Conservation (phyloP, 2,113 vertebrate genomes). For the Datnioides undecimradiatus region DNA sequence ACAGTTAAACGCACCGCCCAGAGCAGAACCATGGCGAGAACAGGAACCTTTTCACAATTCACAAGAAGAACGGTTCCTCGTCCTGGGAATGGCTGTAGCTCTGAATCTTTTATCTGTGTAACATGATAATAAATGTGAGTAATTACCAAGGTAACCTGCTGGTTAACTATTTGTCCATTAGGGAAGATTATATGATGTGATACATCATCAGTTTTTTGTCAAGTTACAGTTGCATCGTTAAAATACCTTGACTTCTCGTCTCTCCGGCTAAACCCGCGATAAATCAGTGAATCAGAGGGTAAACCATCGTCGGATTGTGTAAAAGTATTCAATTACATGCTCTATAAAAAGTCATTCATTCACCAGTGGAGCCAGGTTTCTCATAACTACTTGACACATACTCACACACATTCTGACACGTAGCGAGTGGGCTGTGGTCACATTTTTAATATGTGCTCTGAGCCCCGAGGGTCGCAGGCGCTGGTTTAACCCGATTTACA, state of each 20-base stretch:
- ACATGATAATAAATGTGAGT: background rate
- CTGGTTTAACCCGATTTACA: slow-evolving; percentile 83
- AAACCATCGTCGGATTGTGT: slow-evolving; percentile 38
- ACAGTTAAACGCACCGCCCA: no score
- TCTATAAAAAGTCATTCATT: slow-evolving; percentile 52
- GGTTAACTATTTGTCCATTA: background rate
- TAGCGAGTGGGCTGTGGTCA: slow-evolving; percentile 65
- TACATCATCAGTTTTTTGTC: background rate
- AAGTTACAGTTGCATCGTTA: background rate
- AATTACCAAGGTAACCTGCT: background rate
- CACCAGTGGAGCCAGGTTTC: slow-evolving; percentile 32
- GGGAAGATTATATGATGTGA: background rate
- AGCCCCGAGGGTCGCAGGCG: slow-evolving; percentile 77
- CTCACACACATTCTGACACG: slow-evolving; percentile 40
- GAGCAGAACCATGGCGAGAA: no score
- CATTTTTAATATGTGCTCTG: slow-evolving; percentile 79
- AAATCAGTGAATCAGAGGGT: slow-evolving; percentile 22
- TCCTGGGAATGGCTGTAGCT: no score
- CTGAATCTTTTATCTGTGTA: no score
- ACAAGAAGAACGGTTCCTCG: no score
- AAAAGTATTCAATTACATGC: slow-evolving; percentile 56
- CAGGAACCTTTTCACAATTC: no score
- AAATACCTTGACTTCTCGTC: background rate
- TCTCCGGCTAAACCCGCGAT: background rate
- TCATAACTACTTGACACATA: slow-evolving; percentile 42